Conservation (phyloP, 2,888 invertebrate species). For the Caradrina clavipalpis region DNA sequence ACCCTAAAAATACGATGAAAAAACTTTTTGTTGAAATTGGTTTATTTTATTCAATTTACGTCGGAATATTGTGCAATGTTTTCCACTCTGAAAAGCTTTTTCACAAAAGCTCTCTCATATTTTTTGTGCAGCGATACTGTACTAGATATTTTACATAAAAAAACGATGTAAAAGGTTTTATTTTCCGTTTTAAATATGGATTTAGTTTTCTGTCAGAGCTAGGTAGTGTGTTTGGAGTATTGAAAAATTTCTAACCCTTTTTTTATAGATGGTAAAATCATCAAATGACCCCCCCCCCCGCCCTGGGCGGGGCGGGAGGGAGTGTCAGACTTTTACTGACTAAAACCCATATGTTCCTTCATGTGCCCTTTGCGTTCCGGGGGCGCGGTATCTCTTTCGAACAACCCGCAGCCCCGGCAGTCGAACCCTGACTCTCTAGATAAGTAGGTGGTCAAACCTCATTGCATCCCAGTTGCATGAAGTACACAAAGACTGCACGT, state of each 20-base stretch:
- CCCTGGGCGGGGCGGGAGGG: too few relatives aligned
- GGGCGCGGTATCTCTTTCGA: too few relatives aligned
- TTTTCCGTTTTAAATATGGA: constrained; percentile 21
- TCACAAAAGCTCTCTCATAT: constrained; percentile 47
- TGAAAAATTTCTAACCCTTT: too few relatives aligned
- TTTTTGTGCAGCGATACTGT: constrained; percentile 30
- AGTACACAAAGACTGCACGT: background rate
- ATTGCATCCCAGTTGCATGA: background rate
- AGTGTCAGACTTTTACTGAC: too few relatives aligned
- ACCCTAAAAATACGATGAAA: background rate
- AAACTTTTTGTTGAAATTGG: constrained; percentile 7
- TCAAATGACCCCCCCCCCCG: too few relatives aligned
- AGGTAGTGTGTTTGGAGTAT: constrained; percentile 4
- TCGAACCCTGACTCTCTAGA: background rate
- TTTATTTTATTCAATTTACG: constrained; percentile 36
- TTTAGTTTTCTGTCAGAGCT: constrained; percentile 17
- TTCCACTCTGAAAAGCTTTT: constrained; percentile 44
- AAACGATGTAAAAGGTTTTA: constrained; percentile 38
- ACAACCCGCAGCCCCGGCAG: too few relatives aligned
- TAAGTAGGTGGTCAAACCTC: constrained; percentile 2
- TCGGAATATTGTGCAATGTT: constrained; percentile 29
- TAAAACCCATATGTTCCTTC: too few relatives aligned
- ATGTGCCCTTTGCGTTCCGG: too few relatives aligned
- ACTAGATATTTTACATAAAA: constrained; percentile 24
- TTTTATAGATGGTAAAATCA: too few relatives aligned